These are phyloP conservation scores for Prionailurus bengalensis DNA, from an alignment of 2,113 vertebrate species.

Conservation along the genomic window DNA sequence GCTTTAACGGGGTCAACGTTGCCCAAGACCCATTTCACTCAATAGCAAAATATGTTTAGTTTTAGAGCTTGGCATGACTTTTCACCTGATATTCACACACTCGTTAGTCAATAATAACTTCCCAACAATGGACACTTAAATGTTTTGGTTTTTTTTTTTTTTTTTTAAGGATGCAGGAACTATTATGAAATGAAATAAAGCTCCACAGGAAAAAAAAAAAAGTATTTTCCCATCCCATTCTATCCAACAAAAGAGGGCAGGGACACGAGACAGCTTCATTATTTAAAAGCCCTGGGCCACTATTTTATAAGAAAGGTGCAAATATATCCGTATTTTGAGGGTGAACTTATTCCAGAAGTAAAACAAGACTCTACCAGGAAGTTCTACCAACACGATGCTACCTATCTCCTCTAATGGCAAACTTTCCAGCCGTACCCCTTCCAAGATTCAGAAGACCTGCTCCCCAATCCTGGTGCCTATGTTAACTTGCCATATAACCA, in stretches of 20 bases:
- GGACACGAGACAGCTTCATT: not conserved
- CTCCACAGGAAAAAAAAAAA: not conserved
- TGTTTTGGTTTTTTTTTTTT: not conserved
- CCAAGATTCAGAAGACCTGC: not conserved
- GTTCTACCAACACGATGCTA: not conserved
- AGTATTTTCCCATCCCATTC: not conserved
- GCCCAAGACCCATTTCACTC: not conserved
- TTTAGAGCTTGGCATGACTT: not conserved
- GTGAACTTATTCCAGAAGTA: not conserved
- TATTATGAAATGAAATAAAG: not conserved
- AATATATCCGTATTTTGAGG: not conserved
- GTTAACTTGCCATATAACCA: not conserved
- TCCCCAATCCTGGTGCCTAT: not conserved
- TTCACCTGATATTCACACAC: not conserved
- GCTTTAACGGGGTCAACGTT: not conserved
- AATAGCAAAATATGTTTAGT: not conserved
- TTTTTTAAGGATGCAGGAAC: not conserved
- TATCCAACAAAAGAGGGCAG: not conserved
- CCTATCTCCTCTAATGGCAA: not conserved
- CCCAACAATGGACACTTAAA: not conserved
- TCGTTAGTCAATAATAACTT: not conserved
- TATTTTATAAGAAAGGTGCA: not conserved
- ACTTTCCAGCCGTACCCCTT: not conserved
- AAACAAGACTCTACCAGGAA: not conserved
- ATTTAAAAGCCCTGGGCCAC: not conserved